Percentiles rank a stretch among this genome's conserved stretches.
These are phyloP conservation scores for Heterotis niloticus DNA, from an alignment of 2,113 vertebrate genomes.

Conservation along the genomic window DNA sequence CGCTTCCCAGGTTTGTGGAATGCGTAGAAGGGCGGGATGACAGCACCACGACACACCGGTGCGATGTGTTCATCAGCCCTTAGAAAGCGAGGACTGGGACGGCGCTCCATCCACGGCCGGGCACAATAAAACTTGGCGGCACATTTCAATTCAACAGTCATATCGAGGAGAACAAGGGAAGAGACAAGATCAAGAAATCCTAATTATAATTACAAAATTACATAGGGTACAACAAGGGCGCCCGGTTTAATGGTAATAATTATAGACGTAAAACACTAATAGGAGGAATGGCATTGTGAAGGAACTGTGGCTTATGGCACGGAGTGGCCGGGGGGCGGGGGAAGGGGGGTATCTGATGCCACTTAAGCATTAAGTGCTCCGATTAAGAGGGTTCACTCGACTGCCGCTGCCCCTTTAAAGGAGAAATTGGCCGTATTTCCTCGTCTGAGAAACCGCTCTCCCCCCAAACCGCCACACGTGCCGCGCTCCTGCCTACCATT, in stretches of 20 bases:
- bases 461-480: slow-evolving; percentile 65
- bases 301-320: slow-evolving; percentile 44
- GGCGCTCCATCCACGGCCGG: slow-evolving; percentile 44
- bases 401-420: slow-evolving; percentile 44
- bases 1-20: background rate
- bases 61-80: background rate
- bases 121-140: slow-evolving; percentile 50
- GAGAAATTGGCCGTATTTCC: slow-evolving; percentile 39
- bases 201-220: slow-evolving; percentile 62
- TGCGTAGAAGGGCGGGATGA: background rate
- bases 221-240: slow-evolving; percentile 52
- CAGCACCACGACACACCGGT: background rate
- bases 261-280: slow-evolving; percentile 54
- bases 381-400: slow-evolving; percentile 48
- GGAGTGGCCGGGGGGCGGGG: slow-evolving; percentile 11
- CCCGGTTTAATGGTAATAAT: slow-evolving; percentile 56
- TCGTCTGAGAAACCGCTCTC: slow-evolving; percentile 47
- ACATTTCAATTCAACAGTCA: slow-evolving; percentile 53
- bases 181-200: slow-evolving; percentile 62
- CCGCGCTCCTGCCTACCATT: slow-evolving; percentile 61
- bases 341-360: slow-evolving; percentile 22
- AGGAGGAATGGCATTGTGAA: slow-evolving; percentile 49
- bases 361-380: slow-evolving; percentile 37
- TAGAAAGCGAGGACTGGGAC: background rate
- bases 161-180: slow-evolving; percentile 52